phyloP scores from a whole-genome alignment of 2,888 invertebrate genomes.

The Clitarchus hookeri region DNA sequence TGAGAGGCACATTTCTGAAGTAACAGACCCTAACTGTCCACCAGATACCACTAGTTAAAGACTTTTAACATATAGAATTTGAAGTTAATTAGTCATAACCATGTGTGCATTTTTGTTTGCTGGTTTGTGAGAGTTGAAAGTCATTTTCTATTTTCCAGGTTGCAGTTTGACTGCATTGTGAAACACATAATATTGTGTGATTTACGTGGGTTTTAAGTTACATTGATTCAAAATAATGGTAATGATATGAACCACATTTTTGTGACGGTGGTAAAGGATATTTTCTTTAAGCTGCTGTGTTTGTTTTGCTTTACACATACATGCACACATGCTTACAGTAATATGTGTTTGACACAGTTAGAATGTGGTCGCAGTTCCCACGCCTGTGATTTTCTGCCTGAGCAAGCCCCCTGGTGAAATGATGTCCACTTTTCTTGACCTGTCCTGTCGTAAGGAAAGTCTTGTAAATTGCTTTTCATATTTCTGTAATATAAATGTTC shows the following conservation, averaged over 20 bases:
- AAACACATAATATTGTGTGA: no score
- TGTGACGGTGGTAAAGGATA: no score
- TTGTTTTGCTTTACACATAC: background rate
- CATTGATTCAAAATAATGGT: no score
- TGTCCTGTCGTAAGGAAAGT: background rate
- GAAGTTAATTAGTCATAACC: background rate
- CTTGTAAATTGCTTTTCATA: background rate
- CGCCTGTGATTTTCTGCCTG: slow-evolving; percentile 5
- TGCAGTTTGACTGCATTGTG: no score
- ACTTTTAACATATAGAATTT: background rate
- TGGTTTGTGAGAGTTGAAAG: no score
- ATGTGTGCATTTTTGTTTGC: background rate
- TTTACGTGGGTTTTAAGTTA: no score
- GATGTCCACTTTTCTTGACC: background rate
- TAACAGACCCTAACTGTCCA: background rate
- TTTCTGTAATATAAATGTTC: background rate
- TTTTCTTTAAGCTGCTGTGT: no score
- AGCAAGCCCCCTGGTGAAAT: background rate
- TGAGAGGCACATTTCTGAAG: no score
- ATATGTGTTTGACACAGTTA: background rate
- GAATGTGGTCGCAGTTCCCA: slow-evolving; percentile 14
- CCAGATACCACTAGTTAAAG: background rate
- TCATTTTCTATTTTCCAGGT: no score
- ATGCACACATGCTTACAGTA: slow-evolving; percentile 9
- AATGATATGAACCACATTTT: no score